These are phyloP conservation scores for Clarias magur DNA, from an alignment of 2,113 vertebrate genomes.

Conservation along the genomic window DNA sequence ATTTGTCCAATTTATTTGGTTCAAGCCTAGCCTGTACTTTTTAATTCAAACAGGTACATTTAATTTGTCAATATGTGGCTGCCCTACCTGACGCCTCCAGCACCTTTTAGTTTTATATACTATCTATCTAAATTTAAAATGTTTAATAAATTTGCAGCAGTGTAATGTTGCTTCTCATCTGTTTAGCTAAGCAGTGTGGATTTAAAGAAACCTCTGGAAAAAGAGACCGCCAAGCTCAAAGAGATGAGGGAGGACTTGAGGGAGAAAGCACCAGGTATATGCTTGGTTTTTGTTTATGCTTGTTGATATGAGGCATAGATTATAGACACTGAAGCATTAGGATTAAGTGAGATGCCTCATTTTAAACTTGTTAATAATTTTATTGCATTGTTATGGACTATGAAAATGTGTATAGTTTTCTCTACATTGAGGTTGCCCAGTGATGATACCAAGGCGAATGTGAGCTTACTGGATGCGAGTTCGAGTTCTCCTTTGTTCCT, in stretches of 20 bases:
- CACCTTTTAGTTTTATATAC: background rate
- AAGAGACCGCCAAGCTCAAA: conserved; percentile 81
- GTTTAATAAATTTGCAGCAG: background rate
- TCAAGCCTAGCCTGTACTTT: no score
- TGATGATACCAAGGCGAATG: conserved; percentile 62
- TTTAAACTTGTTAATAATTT: background rate
- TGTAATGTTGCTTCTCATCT: background rate
- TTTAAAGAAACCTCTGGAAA: conserved; percentile 82
- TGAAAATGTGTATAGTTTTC: background rate
- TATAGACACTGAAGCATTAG: background rate
- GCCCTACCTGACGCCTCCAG: background rate
- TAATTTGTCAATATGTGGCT: no score
- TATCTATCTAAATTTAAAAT: background rate
- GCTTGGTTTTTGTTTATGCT: background rate
- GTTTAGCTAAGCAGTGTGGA: conserved; percentile 83
- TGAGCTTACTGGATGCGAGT: conserved; percentile 41
- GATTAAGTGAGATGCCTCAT: background rate
- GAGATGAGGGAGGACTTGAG: conserved; percentile 74
- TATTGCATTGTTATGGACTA: background rate
- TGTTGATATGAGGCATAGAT: background rate
- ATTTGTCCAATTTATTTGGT: no score
- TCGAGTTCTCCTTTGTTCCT: conserved; percentile 34
- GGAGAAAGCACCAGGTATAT: conserved; percentile 63
- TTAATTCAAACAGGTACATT: no score
- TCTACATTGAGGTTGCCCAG: conserved; percentile 46